Percentiles rank a stretch among this genome's conserved stretches.
phyloP scores from a whole-genome alignment of 37 sponge, comb jelly and placozoan genomes.

The Diacarnus erythraeanus region DNA sequence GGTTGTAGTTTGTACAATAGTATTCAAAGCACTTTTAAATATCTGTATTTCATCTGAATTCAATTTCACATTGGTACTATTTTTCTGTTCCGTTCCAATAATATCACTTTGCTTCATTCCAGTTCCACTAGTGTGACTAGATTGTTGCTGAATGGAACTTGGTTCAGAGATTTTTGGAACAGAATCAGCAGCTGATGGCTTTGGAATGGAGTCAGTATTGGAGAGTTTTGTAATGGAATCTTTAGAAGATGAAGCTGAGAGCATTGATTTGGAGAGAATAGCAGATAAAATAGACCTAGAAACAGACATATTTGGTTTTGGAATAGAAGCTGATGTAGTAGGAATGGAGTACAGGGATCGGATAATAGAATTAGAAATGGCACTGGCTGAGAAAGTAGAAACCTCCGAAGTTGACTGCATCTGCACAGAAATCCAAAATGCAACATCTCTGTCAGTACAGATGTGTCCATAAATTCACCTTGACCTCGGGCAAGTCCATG shows the following conservation, averaged over 20 bases:
- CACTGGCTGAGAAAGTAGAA: background rate
- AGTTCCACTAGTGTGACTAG: background rate
- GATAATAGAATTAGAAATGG: constrained; percentile 1
- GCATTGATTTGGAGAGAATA: background rate
- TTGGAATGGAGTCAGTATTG: too few species aligned
- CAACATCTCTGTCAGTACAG: background rate
- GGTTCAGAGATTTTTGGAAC: too few species aligned
- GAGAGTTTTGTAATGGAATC: background rate
- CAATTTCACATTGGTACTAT: background rate
- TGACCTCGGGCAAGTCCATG: background rate
- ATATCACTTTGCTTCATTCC: background rate
- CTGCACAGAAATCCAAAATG: background rate
- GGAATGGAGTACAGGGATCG: constrained; percentile 1
- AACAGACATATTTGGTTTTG: background rate
- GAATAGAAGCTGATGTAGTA: constrained; percentile 1
- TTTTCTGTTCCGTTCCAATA: background rate
- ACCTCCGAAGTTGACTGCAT: background rate
- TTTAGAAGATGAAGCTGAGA: background rate
- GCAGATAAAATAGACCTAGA: constrained; percentile 1
- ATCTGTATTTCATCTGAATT: background rate
- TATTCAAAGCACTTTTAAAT: background rate
- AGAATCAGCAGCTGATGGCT: too few species aligned
- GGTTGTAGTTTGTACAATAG: background rate
- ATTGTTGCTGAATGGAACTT: too few species aligned
- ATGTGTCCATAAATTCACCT: background rate